These are phyloP conservation scores for Hydra vulgaris DNA, from an alignment of 30 jellyfish, hydroid and myxozoan species.

Conservation along the genomic window DNA sequence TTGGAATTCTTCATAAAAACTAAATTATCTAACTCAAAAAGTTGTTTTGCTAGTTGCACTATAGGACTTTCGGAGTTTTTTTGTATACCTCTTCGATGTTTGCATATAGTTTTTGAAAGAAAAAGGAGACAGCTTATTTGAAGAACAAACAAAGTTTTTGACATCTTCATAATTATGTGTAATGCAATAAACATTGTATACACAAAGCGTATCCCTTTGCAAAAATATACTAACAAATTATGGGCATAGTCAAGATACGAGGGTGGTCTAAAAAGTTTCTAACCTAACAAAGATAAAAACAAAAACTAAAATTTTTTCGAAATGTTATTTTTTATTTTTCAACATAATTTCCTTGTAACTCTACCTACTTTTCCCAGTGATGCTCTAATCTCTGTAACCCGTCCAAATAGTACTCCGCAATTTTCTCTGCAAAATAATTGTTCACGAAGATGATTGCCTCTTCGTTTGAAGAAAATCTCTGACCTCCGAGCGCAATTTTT, in stretches of 20 bases:
- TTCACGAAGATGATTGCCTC: too few relatives aligned
- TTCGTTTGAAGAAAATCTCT: too few relatives aligned
- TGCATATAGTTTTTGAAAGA: conserved; percentile 15
- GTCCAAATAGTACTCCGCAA: too few relatives aligned
- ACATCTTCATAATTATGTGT: conserved; percentile 28
- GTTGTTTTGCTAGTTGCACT: conserved; percentile 5
- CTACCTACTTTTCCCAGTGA: too few relatives aligned
- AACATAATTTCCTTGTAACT: too few relatives aligned
- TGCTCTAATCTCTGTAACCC: too few relatives aligned
- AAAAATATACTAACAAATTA: conserved; percentile 24
- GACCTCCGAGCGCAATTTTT: too few relatives aligned
- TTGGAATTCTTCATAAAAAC: background rate
- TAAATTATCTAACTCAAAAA: background rate
- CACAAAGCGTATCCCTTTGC: conserved; percentile 20
- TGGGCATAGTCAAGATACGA: conserved; percentile 40
- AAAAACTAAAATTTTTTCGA: too few relatives aligned
- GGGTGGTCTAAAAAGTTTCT: too few relatives aligned
- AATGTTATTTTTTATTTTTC: too few relatives aligned
- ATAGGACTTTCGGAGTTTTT: conserved; percentile 2
- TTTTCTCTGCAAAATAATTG: too few relatives aligned
- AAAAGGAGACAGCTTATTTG: conserved; percentile 12
- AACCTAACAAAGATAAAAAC: too few relatives aligned
- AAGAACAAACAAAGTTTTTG: conserved; percentile 9
- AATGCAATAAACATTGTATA: conserved; percentile 33
- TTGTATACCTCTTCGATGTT: background rate